Evolutionary conservation across 2,797 vertebrate species (phyloP).

Genomic region (Galago senegalensis): DNA sequence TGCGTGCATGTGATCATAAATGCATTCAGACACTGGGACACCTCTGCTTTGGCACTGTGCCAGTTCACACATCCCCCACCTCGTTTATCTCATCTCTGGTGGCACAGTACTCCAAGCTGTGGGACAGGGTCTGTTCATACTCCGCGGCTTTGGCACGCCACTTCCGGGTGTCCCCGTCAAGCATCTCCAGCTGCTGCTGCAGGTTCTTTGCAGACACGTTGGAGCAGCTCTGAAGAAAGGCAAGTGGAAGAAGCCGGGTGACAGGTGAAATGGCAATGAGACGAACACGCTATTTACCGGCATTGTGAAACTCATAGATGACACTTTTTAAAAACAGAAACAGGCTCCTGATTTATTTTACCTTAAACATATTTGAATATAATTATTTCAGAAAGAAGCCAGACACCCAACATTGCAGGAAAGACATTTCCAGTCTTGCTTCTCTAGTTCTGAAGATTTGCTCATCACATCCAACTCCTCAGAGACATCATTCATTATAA

Average conservation of each 20-base stretch:
- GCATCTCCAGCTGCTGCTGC: conserved; percentile 89
- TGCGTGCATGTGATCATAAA: not conserved
- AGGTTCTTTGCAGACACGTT: conserved; percentile 90
- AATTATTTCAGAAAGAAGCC: conserved; percentile 69
- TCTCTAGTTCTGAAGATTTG: conserved; percentile 63
- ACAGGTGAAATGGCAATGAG: not conserved
- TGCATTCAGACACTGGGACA: too few species aligned
- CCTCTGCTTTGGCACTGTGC: not conserved
- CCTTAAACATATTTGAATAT: conserved; percentile 57
- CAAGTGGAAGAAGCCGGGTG: conserved; percentile 40
- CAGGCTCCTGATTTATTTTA: conserved; percentile 41
- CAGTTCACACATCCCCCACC: conserved; percentile 83
- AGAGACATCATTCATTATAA: conserved; percentile 74
- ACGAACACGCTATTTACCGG: not conserved
- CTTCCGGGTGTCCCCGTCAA: conserved; percentile 86
- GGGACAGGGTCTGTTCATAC: conserved; percentile 85
- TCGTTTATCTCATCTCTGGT: conserved; percentile 91
- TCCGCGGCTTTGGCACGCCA: conserved; percentile 88
- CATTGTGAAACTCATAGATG: not conserved
- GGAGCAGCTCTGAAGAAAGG: conserved; percentile 87
- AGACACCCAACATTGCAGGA: not conserved
- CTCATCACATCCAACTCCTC: conserved; percentile 60
- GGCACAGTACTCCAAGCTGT: conserved; percentile 85
- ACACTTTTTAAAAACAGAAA: not conserved
- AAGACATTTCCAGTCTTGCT: conserved; percentile 40